Conservation (phyloP, 2,888 invertebrate species). For the Busseola fusca region DNA sequence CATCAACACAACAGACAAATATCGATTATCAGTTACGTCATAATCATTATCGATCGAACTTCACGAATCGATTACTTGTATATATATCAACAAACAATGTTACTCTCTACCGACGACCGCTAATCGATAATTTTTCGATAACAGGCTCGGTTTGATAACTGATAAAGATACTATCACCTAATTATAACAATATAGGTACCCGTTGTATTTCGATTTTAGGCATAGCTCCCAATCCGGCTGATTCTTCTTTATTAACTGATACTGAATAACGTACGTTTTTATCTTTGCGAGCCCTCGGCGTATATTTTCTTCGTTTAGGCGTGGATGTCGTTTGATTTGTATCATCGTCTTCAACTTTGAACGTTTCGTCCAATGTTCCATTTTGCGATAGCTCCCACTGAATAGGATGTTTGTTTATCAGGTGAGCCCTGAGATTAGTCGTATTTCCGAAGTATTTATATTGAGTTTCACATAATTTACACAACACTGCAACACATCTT, state of each 20-base stretch:
- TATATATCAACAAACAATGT: conserved; percentile 38
- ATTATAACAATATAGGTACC: conserved; percentile 76
- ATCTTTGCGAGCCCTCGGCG: conserved; percentile 71
- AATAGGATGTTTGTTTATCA: conserved; percentile 83
- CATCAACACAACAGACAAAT: conserved; percentile 36
- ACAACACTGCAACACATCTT: conserved; percentile 81
- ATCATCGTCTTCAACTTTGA: conserved; percentile 73
- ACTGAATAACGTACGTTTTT: conserved; percentile 84
- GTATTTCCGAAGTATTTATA: conserved; percentile 87
- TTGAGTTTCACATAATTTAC: conserved; percentile 84
- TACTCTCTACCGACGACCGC: conserved; percentile 39
- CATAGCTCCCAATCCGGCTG: conserved; percentile 67
- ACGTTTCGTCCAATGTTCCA: conserved; percentile 76
- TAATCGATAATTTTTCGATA: conserved; percentile 48
- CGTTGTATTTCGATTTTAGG: conserved; percentile 82
- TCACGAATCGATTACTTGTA: conserved; percentile 50
- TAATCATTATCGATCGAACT: conserved; percentile 51
- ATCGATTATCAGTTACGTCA: conserved; percentile 52
- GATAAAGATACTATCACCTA: conserved; percentile 64
- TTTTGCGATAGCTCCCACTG: conserved; percentile 84
- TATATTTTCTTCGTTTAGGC: conserved; percentile 74
- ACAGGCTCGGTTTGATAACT: conserved; percentile 49
- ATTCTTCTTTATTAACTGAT: conserved; percentile 76
- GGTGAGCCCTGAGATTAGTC: conserved; percentile 82
- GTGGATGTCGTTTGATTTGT: conserved; percentile 66